Conservation (phyloP, 2,888 invertebrate genomes). For the Globia sparganii region DNA sequence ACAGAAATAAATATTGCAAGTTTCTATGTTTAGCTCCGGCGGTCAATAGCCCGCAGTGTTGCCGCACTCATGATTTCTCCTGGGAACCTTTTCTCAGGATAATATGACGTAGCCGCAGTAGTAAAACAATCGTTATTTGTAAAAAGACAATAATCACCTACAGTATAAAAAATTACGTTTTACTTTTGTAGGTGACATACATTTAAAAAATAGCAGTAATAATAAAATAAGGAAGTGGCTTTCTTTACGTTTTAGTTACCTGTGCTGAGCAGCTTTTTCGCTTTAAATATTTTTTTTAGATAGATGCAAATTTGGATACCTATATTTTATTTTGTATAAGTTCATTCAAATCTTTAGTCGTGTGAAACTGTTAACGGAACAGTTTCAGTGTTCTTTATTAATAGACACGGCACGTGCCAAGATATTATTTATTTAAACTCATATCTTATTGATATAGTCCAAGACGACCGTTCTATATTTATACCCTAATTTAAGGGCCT, state of each 20-base stretch:
- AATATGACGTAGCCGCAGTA: background rate
- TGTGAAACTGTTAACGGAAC: background rate
- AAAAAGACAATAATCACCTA: background rate
- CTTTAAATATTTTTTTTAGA: background rate
- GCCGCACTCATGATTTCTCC: slow-evolving; percentile 43
- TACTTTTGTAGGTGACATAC: background rate
- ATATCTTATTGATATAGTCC: background rate
- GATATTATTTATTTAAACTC: slow-evolving; percentile 22
- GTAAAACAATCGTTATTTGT: background rate
- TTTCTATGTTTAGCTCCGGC: slow-evolving; percentile 61
- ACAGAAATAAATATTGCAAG: slow-evolving; percentile 64
- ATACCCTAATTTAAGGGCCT: slow-evolving; percentile 29
- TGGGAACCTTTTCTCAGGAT: slow-evolving; percentile 38
- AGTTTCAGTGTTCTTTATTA: background rate
- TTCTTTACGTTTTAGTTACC: background rate
- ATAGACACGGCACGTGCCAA: background rate
- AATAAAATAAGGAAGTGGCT: background rate
- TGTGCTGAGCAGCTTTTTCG: background rate
- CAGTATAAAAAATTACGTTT: background rate
- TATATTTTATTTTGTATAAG: background rate
- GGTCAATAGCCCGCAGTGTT: slow-evolving; percentile 61
- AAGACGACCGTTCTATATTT: slow-evolving; percentile 1
- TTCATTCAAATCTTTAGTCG: background rate
- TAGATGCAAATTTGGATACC: too few species aligned
- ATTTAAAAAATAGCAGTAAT: background rate